A percentile compares a stretch with the other conserved stretches of the same genome.
phyloP scores from a whole-genome alignment of 2,113 vertebrate genomes.

The Shinisaurus crocodilurus region DNA sequence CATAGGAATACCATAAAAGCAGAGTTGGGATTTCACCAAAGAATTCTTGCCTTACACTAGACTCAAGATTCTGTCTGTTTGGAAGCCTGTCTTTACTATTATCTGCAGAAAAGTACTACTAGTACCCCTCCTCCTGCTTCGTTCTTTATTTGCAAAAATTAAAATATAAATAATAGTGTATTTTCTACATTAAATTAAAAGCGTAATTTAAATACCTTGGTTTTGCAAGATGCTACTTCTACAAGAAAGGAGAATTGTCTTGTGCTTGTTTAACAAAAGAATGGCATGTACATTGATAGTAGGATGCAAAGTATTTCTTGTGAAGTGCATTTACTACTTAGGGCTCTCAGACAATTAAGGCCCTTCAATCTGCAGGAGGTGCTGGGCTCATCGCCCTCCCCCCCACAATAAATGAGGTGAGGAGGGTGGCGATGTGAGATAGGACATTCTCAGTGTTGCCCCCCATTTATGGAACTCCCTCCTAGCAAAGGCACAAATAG shows the following conservation, averaged over 20 bases:
- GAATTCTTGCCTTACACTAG: background rate
- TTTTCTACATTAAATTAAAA: background rate
- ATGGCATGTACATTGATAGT: background rate
- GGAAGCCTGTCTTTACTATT: background rate
- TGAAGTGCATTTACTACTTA: background rate
- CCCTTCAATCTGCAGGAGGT: too few species aligned
- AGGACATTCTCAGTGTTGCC: too few species aligned
- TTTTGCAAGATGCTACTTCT: background rate
- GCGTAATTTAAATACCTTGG: background rate
- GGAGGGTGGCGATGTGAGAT: too few species aligned
- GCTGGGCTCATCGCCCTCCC: too few species aligned
- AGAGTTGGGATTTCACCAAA: background rate
- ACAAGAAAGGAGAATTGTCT: background rate
- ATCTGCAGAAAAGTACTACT: too few species aligned
- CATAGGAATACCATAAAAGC: background rate
- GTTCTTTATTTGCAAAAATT: background rate
- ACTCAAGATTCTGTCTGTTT: background rate
- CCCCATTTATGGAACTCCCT: too few species aligned
- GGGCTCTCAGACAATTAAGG: background rate
- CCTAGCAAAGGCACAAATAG: too few species aligned
- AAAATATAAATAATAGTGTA: background rate
- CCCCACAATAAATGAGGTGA: too few species aligned
- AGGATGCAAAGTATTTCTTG: background rate
- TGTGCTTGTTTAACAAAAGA: background rate
- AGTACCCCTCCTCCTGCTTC: background rate